A percentile compares a stretch with the other conserved stretches of the same genome.
Conservation (phyloP, 53 echinoderm and acorn worm species). For the Actinopyga echinites region DNA sequence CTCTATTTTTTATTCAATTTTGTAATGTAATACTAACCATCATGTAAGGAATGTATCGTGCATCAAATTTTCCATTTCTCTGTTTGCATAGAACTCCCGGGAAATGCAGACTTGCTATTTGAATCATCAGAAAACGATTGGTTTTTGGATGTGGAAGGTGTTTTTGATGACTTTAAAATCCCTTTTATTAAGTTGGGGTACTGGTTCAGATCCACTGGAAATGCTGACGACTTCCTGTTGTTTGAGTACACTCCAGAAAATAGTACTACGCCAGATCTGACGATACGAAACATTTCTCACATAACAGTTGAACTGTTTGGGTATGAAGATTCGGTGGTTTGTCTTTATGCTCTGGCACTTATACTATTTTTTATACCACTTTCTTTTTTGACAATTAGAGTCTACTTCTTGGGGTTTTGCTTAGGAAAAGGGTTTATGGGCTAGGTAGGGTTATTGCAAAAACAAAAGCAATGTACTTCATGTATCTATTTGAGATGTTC, state of each 20-base stretch:
- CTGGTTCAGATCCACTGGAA: conserved; percentile 12
- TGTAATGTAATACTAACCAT: too few relatives aligned
- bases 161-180: neutral
- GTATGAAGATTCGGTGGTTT: too few relatives aligned
- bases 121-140: neutral
- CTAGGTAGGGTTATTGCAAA: too few relatives aligned
- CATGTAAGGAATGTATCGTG: too few relatives aligned
- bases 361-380: too few relatives aligned
- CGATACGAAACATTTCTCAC: neutral
- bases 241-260: conserved; percentile 14
- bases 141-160: neutral
- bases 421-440: too few relatives aligned
- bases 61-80: neutral
- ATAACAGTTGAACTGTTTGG: conserved; percentile 11
- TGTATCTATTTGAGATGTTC: too few relatives aligned
- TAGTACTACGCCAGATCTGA: neutral
- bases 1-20: too few relatives aligned
- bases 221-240: conserved; percentile 6
- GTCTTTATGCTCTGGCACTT: too few relatives aligned
- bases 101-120: conserved; percentile 18
- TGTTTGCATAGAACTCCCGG: neutral
- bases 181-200: conserved; percentile 4
- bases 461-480: too few relatives aligned
- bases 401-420: too few relatives aligned
- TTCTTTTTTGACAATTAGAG: too few relatives aligned